These are phyloP conservation scores for Cosmopolites sordidus DNA, from an alignment of 2,888 invertebrate species.

Conservation along the genomic window DNA sequence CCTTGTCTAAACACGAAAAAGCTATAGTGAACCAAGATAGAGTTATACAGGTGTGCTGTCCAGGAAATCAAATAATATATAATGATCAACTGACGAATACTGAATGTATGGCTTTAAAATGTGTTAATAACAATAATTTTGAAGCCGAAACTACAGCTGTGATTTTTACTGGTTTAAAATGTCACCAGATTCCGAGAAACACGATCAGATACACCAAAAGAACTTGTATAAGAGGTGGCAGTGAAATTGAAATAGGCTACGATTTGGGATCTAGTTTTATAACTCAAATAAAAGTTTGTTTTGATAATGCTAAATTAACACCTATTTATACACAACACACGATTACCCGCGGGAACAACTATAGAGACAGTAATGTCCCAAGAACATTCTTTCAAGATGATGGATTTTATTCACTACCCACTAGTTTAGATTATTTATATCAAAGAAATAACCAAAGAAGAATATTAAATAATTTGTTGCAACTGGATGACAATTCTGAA, in stretches of 20 bases:
- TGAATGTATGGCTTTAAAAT: slow-evolving; percentile 7
- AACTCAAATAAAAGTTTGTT: slow-evolving; percentile 54
- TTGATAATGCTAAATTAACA: slow-evolving; percentile 50
- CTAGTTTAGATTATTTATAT: slow-evolving; percentile 22
- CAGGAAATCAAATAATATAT: slow-evolving; percentile 13
- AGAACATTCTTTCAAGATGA: slow-evolving; percentile 52
- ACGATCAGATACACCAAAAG: slow-evolving; percentile 44
- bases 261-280: slow-evolving; percentile 50
- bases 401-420: slow-evolving; percentile 48
- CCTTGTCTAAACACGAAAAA: slow-evolving; percentile 1
- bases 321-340: slow-evolving; percentile 54
- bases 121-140: slow-evolving; percentile 10
- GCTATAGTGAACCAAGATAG: slow-evolving; percentile 4
- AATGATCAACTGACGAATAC: neutral
- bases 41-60: slow-evolving; percentile 18
- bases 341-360: slow-evolving; percentile 48
- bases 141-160: neutral
- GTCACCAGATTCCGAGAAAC: slow-evolving; percentile 12
- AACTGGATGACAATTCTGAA: slow-evolving; percentile 30
- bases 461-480: slow-evolving; percentile 36
- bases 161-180: slow-evolving; percentile 13
- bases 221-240: slow-evolving; percentile 49
- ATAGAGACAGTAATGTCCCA: slow-evolving; percentile 50
- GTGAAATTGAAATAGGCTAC: slow-evolving; percentile 52
- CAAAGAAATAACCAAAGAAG: slow-evolving; percentile 29